Percentiles rank a stretch among this genome's conserved stretches.
phyloP scores from a whole-genome alignment of 2,888 invertebrate genomes.

The Labia minor region DNA sequence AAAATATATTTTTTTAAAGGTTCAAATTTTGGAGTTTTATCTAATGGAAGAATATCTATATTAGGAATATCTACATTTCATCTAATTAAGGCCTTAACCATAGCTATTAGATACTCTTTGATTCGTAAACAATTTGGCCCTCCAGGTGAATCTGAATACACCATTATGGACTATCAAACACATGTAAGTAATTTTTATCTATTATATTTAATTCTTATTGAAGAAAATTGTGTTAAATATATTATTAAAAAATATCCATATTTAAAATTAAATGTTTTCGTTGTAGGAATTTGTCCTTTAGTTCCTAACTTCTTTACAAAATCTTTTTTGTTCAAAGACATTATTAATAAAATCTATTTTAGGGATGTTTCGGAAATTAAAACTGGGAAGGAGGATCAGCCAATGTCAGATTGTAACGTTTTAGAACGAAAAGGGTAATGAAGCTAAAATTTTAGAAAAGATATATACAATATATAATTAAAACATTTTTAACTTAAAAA shows the following conservation, averaged over 20 bases:
- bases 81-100: conserved; percentile 58
- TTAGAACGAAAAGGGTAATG: no score
- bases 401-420: no score
- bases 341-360: no score
- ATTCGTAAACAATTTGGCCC: conserved; percentile 62
- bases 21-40: conserved; percentile 73
- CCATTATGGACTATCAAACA: conserved; percentile 45
- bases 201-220: background rate
- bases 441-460: no score
- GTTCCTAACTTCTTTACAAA: no score
- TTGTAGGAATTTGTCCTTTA: no score
- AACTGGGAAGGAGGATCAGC: no score
- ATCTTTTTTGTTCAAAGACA: no score
- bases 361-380: no score
- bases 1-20: conserved; percentile 37
- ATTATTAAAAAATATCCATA: background rate
- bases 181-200: conserved; percentile 30
- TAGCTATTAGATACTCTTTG: conserved; percentile 71
- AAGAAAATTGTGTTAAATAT: background rate
- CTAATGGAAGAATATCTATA: conserved; percentile 70
- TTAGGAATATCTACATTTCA: conserved; percentile 45
- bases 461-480: no score
- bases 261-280: no score
- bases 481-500: no score
- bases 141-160: conserved; percentile 35